Conservation (phyloP, 2,113 vertebrate species). For the Dromaius novaehollandiae region DNA sequence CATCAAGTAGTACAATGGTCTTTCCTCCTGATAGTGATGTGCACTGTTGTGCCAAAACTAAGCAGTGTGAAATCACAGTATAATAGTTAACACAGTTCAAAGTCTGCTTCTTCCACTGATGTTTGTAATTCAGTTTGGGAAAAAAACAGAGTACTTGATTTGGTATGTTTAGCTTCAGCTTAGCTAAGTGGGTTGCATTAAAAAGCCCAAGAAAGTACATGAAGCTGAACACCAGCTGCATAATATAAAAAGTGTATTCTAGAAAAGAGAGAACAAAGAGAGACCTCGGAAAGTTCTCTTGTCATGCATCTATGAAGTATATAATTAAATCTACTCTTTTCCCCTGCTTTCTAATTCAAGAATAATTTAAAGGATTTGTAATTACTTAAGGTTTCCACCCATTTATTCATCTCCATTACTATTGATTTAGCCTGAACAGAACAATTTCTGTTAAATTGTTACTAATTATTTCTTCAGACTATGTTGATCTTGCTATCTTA, state of each 20-base stretch:
- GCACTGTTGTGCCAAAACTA: background rate
- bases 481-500: conserved; percentile 30
- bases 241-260: background rate
- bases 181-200: background rate
- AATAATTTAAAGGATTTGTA: conserved; percentile 63
- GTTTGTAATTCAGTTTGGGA: background rate
- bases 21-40: background rate
- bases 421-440: conserved; percentile 47
- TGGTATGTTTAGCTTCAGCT: background rate
- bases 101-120: background rate
- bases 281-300: conserved; percentile 17
- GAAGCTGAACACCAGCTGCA: background rate
- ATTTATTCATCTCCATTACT: conserved; percentile 49
- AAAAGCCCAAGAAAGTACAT: background rate
- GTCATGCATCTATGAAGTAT: conserved; percentile 1
- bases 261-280: conserved; percentile 26
- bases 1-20: background rate
- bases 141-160: background rate
- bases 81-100: background rate
- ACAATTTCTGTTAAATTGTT: conserved; percentile 60
- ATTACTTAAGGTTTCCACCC: conserved; percentile 49
- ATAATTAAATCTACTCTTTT: conserved; percentile 46
- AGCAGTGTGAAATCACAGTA: background rate
- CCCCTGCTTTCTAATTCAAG: conserved; percentile 40
- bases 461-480: conserved; percentile 61